Base-by-base conservation (phyloP, 2,113 vertebrate species). In the Thalassoma bifasciatum region DNA sequence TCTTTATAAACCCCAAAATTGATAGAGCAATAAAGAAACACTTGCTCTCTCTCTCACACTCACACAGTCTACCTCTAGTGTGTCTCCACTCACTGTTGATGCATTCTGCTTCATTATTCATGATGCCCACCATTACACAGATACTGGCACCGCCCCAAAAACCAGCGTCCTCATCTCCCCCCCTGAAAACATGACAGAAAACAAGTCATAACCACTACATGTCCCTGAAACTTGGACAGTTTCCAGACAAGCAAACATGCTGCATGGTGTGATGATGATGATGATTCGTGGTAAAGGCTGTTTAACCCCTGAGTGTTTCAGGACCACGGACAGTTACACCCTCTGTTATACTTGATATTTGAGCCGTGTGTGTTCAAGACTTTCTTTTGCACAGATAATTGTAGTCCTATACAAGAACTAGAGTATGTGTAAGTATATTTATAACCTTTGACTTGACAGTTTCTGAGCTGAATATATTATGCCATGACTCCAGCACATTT, bases 61-160 rank as follows among this genome's bases (percentile, higher is more conserved):
- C 65, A 67, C 26, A 24, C 66, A 58, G 30, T n/a, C n/a, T 22
- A 13, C 5, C 34, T 10, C 12, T 4, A 44, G 42, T 44, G 42
- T 14, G 42, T 16, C 21, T 37, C 23, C 66, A 58, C 44, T 62
- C 47, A 8, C 60, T 47, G n/a, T 64, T 61, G 64, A 72, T 69
- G 62, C 70, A 52, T 11, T 8, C 49, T 72, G 58, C 17, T 69
- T 54, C 69, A 82, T 82, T 77, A 84, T 84, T 86, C 40, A 84
- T 37, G 21, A 37, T 17, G 30, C 67, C 44, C 63, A 80, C 70
- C 44, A 72, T 69, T 65, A 61, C 72, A 61, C 44, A 62, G 57
- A 61, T 57, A 23, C 17, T 49, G 47, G 58, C 19, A 23, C 17
- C 2, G 53, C 2, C 23, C 83, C 38, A 75, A 24, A 71, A 30